Conservation (phyloP, 2,888 invertebrate species). For the Adineta ricciae region DNA sequence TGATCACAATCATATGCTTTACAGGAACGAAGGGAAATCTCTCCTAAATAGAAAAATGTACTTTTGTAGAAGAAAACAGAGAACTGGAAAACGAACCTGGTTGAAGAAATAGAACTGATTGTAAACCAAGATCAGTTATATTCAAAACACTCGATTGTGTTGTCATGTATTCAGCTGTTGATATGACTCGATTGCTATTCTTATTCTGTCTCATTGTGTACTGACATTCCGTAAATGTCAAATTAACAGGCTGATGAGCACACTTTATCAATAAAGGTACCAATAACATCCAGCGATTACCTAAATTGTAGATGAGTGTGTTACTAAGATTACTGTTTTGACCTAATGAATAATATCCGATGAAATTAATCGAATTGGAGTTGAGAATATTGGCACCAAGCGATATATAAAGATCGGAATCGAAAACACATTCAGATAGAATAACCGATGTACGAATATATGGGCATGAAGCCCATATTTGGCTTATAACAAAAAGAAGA, state of each 20-base stretch:
- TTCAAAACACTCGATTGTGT: not conserved
- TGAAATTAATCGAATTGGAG: not conserved
- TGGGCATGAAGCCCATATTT: not conserved
- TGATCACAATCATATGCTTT: constrained; percentile 13
- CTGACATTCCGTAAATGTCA: constrained; percentile 21
- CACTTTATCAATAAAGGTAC: constrained; percentile 3
- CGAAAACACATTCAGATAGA: constrained; percentile 6
- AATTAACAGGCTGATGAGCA: not conserved
- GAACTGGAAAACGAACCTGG: not conserved
- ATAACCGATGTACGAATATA: constrained; percentile 17
- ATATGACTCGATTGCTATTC: not conserved
- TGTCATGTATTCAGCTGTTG: not conserved
- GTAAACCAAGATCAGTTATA: not conserved
- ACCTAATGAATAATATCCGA: not conserved
- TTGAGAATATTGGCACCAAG: not conserved
- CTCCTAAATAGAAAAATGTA: not conserved
- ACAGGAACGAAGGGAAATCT: constrained; percentile 14
- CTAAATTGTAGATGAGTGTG: constrained; percentile 2
- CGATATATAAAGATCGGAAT: not conserved
- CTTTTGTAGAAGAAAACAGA: not conserved
- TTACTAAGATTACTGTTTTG: not conserved
- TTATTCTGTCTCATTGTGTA: not conserved
- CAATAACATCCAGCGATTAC: not conserved
- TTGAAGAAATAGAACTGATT: not conserved
- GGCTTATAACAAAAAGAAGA: not conserved